These are phyloP conservation scores for Melanogrammus aeglefinus DNA, from an alignment of 2,797 vertebrate species.

Conservation along the genomic window DNA sequence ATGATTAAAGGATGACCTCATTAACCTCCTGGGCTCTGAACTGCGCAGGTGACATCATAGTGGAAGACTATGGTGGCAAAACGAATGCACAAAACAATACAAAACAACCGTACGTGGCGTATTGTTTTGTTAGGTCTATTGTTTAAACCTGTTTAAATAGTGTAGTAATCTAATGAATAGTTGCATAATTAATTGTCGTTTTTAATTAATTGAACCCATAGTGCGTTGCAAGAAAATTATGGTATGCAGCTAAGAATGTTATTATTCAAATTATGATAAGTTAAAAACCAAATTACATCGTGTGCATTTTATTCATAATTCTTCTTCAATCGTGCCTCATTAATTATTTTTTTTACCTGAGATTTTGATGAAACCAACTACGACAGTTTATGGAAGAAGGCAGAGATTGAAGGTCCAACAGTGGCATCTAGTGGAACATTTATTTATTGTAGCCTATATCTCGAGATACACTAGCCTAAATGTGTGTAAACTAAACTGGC, in stretches of 20 bases:
- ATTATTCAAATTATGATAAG: background rate
- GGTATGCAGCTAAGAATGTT: background rate
- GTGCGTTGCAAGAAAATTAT: background rate
- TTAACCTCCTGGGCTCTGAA: background rate
- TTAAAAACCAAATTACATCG: background rate
- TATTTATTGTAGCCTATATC: background rate
- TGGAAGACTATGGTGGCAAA: background rate
- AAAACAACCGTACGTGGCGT: background rate
- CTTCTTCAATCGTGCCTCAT: background rate
- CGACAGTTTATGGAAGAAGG: background rate
- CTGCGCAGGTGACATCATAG: background rate
- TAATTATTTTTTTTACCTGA: background rate
- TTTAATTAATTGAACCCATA: background rate
- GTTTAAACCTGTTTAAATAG: background rate
- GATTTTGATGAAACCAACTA: background rate
- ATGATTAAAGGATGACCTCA: background rate
- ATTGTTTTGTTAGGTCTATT: background rate
- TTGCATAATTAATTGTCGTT: background rate
- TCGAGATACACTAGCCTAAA: background rate
- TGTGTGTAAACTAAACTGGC: background rate
- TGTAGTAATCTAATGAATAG: background rate
- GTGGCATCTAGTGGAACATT: conserved; percentile 58
- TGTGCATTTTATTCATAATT: background rate
- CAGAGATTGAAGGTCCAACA: conserved; percentile 29
- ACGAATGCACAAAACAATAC: background rate